Conservation (phyloP, 2,888 invertebrate species). For the Pseudococcus jackbeardsleyi region DNA sequence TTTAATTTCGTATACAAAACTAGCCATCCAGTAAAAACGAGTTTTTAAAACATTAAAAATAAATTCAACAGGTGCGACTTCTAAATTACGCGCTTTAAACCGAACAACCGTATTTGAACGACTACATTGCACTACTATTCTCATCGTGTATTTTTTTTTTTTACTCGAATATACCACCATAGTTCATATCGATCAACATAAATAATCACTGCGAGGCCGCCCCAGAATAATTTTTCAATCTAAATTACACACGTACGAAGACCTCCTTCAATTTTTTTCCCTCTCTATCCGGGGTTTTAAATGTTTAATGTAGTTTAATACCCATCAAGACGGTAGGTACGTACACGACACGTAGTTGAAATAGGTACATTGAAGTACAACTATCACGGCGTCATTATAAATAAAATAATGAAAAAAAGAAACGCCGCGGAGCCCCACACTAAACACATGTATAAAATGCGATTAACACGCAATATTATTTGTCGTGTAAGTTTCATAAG, state of each 20-base stretch:
- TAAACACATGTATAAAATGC: conserved; percentile 13
- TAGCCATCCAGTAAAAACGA: conserved; percentile 38
- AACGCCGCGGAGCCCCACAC: background rate
- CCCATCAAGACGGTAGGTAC: background rate
- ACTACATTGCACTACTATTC: background rate
- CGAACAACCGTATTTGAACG: background rate
- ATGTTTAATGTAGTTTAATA: background rate
- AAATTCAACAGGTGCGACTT: conserved; percentile 51
- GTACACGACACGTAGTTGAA: background rate
- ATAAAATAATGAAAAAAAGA: background rate
- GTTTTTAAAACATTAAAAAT: conserved; percentile 30
- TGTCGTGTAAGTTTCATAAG: conserved; percentile 28
- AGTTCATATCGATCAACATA: background rate
- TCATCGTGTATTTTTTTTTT: background rate
- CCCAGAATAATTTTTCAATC: background rate
- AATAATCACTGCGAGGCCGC: background rate
- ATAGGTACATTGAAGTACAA: background rate
- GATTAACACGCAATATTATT: conserved; percentile 53
- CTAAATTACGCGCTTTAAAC: conserved; percentile 34
- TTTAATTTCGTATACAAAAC: conserved; percentile 43
- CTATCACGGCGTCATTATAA: background rate
- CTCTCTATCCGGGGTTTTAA: background rate
- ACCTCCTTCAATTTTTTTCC: background rate
- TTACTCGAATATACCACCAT: background rate
- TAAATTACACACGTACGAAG: background rate